Conservation (phyloP, 2,797 vertebrate genomes). For the Hoplostethus atlanticus region DNA sequence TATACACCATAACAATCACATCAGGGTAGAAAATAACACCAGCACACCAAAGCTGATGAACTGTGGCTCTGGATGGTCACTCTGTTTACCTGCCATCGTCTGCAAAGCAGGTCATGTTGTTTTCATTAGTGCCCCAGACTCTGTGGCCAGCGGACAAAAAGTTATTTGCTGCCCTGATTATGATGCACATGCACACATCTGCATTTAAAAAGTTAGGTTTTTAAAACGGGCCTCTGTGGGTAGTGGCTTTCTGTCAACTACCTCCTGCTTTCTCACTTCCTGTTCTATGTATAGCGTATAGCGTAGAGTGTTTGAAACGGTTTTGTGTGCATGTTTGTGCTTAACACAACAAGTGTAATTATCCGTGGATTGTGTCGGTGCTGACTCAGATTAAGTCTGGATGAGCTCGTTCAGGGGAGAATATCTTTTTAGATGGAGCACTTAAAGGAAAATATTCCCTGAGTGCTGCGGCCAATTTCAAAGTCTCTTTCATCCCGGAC, state of each 20-base stretch:
- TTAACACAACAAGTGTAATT: not conserved
- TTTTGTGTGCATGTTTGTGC: not conserved
- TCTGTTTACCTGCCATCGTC: too few species aligned
- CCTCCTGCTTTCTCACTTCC: constrained; percentile 40
- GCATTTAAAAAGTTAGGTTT: not conserved
- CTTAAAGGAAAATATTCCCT: constrained; percentile 28
- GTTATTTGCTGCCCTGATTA: too few species aligned
- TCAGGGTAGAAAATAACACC: too few species aligned
- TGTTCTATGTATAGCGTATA: constrained; percentile 30
- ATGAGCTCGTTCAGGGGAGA: constrained; percentile 27
- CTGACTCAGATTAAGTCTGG: constrained; percentile 19
- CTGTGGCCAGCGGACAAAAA: too few species aligned
- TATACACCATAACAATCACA: too few species aligned
- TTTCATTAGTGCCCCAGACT: too few species aligned
- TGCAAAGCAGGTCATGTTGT: too few species aligned
- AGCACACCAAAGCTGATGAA: too few species aligned
- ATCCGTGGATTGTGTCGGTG: not conserved
- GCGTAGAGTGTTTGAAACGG: not conserved
- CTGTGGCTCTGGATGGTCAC: too few species aligned
- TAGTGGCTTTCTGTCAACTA: constrained; percentile 31
- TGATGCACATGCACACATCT: too few species aligned
- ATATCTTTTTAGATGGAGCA: not conserved
- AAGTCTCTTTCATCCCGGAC: constrained; percentile 57
- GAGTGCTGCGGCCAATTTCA: constrained; percentile 32
- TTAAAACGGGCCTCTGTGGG: constrained; percentile 1